phyloP scores from a whole-genome alignment of 2,888 invertebrate genomes.

The Drosophila algonquin region DNA sequence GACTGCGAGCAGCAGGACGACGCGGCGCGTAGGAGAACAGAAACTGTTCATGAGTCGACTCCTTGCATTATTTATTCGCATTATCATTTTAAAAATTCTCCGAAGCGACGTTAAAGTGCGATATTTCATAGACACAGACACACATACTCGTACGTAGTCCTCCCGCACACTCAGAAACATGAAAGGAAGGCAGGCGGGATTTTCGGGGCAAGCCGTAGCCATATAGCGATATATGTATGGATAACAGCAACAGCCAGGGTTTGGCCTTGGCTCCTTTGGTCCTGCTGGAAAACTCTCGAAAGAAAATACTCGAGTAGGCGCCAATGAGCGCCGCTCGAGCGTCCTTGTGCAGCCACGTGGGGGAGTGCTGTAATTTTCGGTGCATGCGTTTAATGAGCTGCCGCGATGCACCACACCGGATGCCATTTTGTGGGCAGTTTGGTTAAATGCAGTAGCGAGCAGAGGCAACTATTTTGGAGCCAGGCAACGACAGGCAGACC shows the following conservation, averaged over 20 bases:
- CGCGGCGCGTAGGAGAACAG: background rate
- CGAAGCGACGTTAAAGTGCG: slow-evolving; percentile 58
- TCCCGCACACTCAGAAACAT: background rate
- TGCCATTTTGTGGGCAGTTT: slow-evolving; percentile 68
- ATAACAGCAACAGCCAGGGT: background rate
- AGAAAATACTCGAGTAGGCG: slow-evolving; percentile 21
- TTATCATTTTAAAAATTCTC: slow-evolving; percentile 63
- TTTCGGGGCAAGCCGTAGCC: background rate
- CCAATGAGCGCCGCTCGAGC: slow-evolving; percentile 22
- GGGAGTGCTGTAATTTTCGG: slow-evolving; percentile 33
- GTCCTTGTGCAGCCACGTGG: background rate
- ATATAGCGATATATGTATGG: background rate
- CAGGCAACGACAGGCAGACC: slow-evolving; percentile 23
- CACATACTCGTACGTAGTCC: background rate
- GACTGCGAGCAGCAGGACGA: background rate
- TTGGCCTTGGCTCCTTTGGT: slow-evolving; percentile 37
- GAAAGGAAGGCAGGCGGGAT: too few relatives aligned
- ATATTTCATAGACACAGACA: slow-evolving; percentile 53
- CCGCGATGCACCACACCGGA: slow-evolving; percentile 44
- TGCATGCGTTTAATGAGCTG: slow-evolving; percentile 74
- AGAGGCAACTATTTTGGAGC: slow-evolving; percentile 25
- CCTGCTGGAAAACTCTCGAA: slow-evolving; percentile 17
- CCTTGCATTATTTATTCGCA: slow-evolving; percentile 52
- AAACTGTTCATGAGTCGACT: slow-evolving; percentile 28
- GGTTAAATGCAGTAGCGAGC: slow-evolving; percentile 37